These are phyloP conservation scores for Chloroclystis v-ata DNA, from an alignment of 2,888 invertebrate species.

Conservation along the genomic window DNA sequence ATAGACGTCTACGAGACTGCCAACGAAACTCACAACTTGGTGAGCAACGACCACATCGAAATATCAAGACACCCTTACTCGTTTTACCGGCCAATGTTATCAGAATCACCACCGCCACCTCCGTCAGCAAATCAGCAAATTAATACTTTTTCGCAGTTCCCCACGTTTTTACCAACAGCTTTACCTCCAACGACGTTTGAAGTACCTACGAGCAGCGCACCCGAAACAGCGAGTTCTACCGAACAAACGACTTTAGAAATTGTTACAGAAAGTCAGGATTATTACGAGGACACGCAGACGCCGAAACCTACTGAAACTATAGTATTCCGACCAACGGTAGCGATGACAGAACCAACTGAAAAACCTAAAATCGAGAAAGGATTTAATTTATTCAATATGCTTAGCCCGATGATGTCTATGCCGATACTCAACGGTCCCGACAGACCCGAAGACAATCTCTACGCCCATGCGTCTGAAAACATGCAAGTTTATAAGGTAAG, in stretches of 20 bases:
- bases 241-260: conserved; percentile 42
- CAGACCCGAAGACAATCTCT: conserved; percentile 62
- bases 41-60: conserved; percentile 51
- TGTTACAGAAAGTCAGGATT: conserved; percentile 39
- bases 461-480: conserved; percentile 66
- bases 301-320: conserved; percentile 37
- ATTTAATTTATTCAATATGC: conserved; percentile 55
- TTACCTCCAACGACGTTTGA: conserved; percentile 42
- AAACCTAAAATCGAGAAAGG: conserved; percentile 38
- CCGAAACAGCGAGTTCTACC: conserved; percentile 36
- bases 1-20: conserved; percentile 45
- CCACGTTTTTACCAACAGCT: conserved; percentile 57
- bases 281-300: conserved; percentile 48
- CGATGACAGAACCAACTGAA: conserved; percentile 24
- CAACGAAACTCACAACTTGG: conserved; percentile 65
- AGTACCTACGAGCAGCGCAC: conserved; percentile 15
- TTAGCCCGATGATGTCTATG: conserved; percentile 70
- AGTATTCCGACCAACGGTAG: conserved; percentile 37
- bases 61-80: conserved; percentile 49
- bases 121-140: conserved; percentile 45
- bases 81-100: conserved; percentile 62
- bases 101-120: conserved; percentile 53
- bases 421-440: conserved; percentile 62
- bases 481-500: conserved; percentile 61
- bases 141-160: conserved; percentile 34